Conservation (phyloP, 2,113 vertebrate species). For the Ophthalmotilapia sp. region DNA sequence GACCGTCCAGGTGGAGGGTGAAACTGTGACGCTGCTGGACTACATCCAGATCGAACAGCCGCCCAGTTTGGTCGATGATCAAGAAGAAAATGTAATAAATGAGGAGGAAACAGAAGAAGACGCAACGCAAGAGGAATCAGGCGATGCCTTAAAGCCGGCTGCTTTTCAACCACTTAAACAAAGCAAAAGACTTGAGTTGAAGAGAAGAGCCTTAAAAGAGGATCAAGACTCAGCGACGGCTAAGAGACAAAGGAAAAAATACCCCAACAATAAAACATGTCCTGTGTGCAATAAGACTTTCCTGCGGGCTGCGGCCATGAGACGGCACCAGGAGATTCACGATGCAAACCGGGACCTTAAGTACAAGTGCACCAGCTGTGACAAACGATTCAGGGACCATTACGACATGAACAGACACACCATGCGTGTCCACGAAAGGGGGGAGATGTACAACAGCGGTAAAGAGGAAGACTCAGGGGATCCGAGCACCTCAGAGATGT, state of each 20-base stretch:
- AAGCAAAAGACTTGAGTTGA: slow-evolving; percentile 56
- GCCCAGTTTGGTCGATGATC: not conserved
- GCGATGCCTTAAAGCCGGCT: slow-evolving; percentile 39
- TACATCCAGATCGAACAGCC: slow-evolving; percentile 57
- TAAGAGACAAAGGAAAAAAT: slow-evolving; percentile 52
- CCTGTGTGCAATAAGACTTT: slow-evolving; percentile 61
- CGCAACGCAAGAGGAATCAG: not conserved
- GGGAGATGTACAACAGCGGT: not conserved
- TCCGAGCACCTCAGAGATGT: not conserved
- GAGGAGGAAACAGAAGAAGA: not conserved
- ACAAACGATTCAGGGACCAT: slow-evolving; percentile 65
- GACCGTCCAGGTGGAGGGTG: slow-evolving; percentile 61
- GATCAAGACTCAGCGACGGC: not conserved
- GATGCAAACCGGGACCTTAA: slow-evolving; percentile 52
- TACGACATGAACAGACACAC: slow-evolving; percentile 67
- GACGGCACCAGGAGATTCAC: slow-evolving; percentile 62
- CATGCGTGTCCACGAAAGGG: slow-evolving; percentile 62
- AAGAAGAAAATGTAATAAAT: not conserved
- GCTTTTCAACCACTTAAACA: slow-evolving; percentile 63
- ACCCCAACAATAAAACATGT: slow-evolving; percentile 53
- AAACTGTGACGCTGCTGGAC: slow-evolving; percentile 61
- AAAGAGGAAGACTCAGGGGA: slow-evolving; percentile 9
- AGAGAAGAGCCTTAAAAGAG: slow-evolving; percentile 19
- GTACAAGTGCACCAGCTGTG: slow-evolving; percentile 57
- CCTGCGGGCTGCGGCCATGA: slow-evolving; percentile 62